Base-by-base conservation (phyloP, 1,140 invertebrate species). In the Scaptomyza pallida region DNA sequence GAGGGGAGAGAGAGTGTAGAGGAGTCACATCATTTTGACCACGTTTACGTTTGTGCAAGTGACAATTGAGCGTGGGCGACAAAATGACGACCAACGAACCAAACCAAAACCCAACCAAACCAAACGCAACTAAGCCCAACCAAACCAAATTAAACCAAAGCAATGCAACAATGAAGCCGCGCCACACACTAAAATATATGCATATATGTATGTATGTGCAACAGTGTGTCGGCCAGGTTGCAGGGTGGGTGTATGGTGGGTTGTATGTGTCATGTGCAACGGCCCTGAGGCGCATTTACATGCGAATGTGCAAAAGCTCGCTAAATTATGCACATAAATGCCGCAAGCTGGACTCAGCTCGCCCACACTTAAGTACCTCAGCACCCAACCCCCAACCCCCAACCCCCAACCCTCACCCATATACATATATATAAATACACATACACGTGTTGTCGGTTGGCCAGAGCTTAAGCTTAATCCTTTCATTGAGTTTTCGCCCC, bases 251-350 rank as follows among this genome's bases (percentile, higher is more conserved):
- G 23, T 26, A 6, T 4, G 23, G 23, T 26, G 23, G 35, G 43
- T n/a, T 4, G 37, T 44, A 6, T 26, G 23, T 23, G 43, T n/a
- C 2, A 23, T 44, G 48, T 43, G 48, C 60, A 21, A 21, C 62
- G 62, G 44, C 33, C 62, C 63, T 65, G 26, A 51, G 45, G 51
- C 56, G 40, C 65, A 73, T 73, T 73, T 62, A 61, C 57, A 73
- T 73, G 71, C 43, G 44, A 73, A 69, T 56, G 50, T 55, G 64
- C 37, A 37, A 21, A n/a, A 64, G 23, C 13, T 40, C 37, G 35
- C 51, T 73, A 56, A 62, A 69, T 69, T 73, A 69, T 69, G 71
- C 71, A 69, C 71, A 69, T 69, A 69, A 61, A 61, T 45, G 65
- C 57, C 26, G 35, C 37, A 43, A 35, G 40, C 57, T 51, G 57